These are phyloP conservation scores for Uria lomvia DNA, from an alignment of 2,113 vertebrate species.

Conservation along the genomic window DNA sequence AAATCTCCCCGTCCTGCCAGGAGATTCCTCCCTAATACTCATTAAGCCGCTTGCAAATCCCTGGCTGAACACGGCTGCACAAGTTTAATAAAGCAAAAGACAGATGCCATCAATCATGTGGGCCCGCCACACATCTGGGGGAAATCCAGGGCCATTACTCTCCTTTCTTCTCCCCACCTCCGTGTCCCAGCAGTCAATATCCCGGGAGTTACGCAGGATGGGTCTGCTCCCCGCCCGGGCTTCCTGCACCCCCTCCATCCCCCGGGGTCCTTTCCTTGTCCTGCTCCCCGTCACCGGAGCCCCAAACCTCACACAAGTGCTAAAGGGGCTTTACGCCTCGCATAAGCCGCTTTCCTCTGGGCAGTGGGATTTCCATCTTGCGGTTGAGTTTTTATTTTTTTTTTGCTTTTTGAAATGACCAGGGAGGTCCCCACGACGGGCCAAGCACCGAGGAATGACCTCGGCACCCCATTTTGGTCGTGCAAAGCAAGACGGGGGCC, in stretches of 20 bases:
- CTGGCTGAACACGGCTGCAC: slow-evolving; percentile 67
- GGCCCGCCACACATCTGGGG: slow-evolving; percentile 65
- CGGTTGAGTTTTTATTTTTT: accelerated
- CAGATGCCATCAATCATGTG: slow-evolving; percentile 78
- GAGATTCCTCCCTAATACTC: slow-evolving; percentile 75
- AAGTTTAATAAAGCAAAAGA: slow-evolving; percentile 80
- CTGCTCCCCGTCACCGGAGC: neutral
- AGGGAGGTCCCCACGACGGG: neutral
- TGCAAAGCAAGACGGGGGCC: neutral
- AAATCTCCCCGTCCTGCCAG: slow-evolving; percentile 64
- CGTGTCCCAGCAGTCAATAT: neutral
- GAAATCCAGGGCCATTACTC: slow-evolving; percentile 35
- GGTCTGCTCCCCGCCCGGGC: neutral
- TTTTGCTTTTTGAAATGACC: neutral
- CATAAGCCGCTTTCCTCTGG: neutral
- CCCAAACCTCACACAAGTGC: neutral
- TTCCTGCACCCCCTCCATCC: neutral
- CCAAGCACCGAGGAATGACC: neutral
- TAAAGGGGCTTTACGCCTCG: accelerated
- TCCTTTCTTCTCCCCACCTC: slow-evolving; percentile 44
- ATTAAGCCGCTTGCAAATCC: slow-evolving; percentile 81
- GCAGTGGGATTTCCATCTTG: neutral
- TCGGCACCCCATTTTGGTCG: accelerated
- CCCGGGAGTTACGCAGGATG: neutral
- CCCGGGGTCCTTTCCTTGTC: neutral